A percentile compares a stretch with the other conserved stretches of the same genome.
Evolutionary conservation across 2,113 vertebrate genomes (phyloP).

Genomic region (Acanthisitta chloris): DNA sequence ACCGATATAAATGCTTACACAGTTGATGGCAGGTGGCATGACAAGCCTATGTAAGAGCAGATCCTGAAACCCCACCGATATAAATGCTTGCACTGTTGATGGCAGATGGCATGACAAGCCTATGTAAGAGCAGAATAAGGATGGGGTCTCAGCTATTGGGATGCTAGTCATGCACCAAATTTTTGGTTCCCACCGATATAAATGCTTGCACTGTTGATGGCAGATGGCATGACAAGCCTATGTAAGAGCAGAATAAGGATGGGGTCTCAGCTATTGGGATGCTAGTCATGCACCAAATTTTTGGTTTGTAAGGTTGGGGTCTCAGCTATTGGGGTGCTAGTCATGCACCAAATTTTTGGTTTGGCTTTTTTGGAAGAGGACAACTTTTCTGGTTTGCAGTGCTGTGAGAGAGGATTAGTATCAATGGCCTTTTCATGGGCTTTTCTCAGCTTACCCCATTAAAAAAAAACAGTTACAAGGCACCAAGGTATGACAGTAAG

Average conservation of each 20-base stretch:
- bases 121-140: background rate
- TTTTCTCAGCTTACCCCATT: background rate
- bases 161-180: too few species aligned
- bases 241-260: background rate
- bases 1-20: background rate
- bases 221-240: background rate
- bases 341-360: background rate
- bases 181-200: too few species aligned
- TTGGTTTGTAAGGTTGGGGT: too few species aligned
- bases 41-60: background rate
- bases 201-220: background rate
- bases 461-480: background rate
- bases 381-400: background rate
- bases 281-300: background rate
- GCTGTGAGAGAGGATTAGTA: background rate
- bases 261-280: background rate
- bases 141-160: background rate
- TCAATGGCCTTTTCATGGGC: background rate
- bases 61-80: too few species aligned
- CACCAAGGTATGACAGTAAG: background rate
- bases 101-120: background rate
- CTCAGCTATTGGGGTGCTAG: rapidly evolving
- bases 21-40: background rate
- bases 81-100: background rate
- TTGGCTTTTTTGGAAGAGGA: background rate